phyloP scores from a whole-genome alignment of 2,113 vertebrate species.

The Cepphus grylle region DNA sequence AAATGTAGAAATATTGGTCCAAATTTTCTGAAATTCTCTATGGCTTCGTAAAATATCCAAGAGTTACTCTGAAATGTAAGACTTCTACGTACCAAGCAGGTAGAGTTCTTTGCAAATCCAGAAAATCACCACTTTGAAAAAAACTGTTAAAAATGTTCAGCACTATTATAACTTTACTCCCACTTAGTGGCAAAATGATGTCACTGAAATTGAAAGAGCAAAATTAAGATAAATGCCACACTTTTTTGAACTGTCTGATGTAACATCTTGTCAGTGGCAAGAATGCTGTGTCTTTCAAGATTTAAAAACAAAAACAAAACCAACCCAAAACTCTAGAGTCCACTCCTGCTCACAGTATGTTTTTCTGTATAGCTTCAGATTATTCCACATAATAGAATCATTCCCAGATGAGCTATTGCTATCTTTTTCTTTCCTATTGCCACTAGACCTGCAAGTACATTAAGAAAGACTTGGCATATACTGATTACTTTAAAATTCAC shows the following conservation, averaged over 20 bases:
- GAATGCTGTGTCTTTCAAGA: not conserved
- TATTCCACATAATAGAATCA: not conserved
- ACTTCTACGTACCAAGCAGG: not conserved
- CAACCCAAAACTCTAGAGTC: not conserved
- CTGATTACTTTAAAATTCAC: slow-evolving; percentile 16
- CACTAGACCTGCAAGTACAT: not conserved
- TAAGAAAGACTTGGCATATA: slow-evolving; percentile 13
- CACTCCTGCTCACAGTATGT: not conserved
- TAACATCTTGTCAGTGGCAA: not conserved
- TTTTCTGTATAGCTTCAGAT: not conserved
- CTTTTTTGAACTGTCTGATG: not conserved
- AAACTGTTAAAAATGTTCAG: not conserved
- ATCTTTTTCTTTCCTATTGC: not conserved
- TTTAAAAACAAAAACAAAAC: not conserved
- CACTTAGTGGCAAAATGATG: not conserved
- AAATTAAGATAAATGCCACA: not conserved
- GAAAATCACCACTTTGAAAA: not conserved
- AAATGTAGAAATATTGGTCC: not conserved
- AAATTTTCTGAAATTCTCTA: not conserved
- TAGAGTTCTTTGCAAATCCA: not conserved
- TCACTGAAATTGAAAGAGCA: not conserved
- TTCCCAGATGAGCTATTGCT: not conserved
- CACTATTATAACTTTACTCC: not conserved
- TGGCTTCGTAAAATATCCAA: not conserved
- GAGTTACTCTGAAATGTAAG: not conserved